Evolutionary conservation across 2,113 vertebrate genomes (phyloP), one percentile per base, ranked within the genome.

Genomic region (Pipra filicauda): DNA sequence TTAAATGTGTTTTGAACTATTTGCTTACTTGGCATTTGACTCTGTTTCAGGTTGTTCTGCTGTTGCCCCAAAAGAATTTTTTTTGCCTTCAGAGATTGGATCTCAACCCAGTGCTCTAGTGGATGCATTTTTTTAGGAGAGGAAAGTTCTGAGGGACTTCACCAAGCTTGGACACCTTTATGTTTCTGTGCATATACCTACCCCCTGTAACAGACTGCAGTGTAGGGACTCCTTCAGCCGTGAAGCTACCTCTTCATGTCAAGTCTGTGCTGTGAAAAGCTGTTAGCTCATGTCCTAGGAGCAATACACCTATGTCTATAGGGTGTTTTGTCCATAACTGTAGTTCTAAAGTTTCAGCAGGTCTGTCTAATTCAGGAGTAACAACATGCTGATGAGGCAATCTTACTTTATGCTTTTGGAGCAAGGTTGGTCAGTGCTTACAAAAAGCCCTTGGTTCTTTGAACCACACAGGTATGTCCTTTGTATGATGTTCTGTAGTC

Each of bases 241-340:
- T n/a, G 71, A 54, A 72, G 48, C 26, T 73, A 49, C 33, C 20
- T 24, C 30, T 31, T 17, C 4, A 5, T 30, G 15, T 49, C 35
- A n/a, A 17, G 26, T 24, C 24, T 31, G 17, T 35, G 35, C 46
- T 51, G 15, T 41, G 30, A 71, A 41, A 31, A 71, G 26, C 33
- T 67, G 17, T 49, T 81, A 44, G 15, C 15, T n/a, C 28, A 21
- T 0, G 1, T 71, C 28, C 55, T 59, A n/a, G 16, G 57, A 91
- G 35, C 31, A 49, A 21, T 35, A 27, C 21, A 44, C 22, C 27
- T 12, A 7, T 1, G 2, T 33, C 39, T 15, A 5, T 44, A 5
- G 1, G 1, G 24, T 58, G 59, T 44, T 93, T 73, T 83, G 17
- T 46, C 55, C 1, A 0, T 49, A 66, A 65, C 28, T 1, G 1